A percentile compares a stretch with the other conserved stretches of the same genome.
Evolutionary conservation across 2,113 vertebrate species (phyloP).

Genomic region (Uropsilus gracilis): DNA sequence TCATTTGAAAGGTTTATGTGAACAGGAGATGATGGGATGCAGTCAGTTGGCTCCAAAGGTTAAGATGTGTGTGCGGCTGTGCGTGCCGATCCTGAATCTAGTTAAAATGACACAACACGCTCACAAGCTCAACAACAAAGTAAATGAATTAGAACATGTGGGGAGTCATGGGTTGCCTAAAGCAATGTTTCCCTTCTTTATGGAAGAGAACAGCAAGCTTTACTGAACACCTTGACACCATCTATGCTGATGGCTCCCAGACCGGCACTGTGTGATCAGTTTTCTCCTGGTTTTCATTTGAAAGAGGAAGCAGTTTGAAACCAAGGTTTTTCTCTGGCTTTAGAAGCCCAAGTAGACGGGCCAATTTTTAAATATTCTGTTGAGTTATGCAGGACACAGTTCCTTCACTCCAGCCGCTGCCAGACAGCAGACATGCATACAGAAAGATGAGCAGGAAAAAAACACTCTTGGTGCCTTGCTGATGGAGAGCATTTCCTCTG

Average conservation of each 20-base stretch:
- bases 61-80: not conserved
- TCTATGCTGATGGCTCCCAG: constrained; percentile 61
- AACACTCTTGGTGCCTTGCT: not conserved
- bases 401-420: not conserved
- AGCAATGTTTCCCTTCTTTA: constrained; percentile 27
- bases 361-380: constrained; percentile 32
- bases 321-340: constrained; percentile 35
- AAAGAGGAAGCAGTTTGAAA: constrained; percentile 53
- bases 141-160: not conserved
- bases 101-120: constrained; percentile 28
- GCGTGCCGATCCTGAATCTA: not conserved
- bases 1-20: constrained; percentile 60
- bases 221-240: constrained; percentile 59
- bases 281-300: constrained; percentile 51
- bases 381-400: not conserved
- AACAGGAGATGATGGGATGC: constrained; percentile 36
- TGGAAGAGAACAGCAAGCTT: constrained; percentile 41
- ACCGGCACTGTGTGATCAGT: not conserved
- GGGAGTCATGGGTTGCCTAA: not conserved
- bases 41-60: not conserved
- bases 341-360: not conserved
- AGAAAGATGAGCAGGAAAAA: not conserved
- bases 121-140: constrained; percentile 3
- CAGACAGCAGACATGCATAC: not conserved
- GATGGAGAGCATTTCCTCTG: not conserved